These are phyloP conservation scores for Byasa hedistus DNA, from an alignment of 2,888 invertebrate species.

Conservation along the genomic window DNA sequence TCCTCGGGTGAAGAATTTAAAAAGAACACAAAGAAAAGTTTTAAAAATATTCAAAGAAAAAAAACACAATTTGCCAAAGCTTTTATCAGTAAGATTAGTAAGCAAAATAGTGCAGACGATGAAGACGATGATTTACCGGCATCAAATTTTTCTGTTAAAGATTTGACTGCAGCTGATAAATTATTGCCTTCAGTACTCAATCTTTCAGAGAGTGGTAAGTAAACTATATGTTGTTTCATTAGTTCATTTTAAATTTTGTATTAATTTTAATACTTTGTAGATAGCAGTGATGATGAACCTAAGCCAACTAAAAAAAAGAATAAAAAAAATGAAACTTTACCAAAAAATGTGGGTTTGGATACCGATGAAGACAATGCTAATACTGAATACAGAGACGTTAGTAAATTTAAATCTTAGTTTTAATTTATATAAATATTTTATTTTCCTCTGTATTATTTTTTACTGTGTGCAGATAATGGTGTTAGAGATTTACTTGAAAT, in stretches of 20 bases:
- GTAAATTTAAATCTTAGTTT: slow-evolving; percentile 33
- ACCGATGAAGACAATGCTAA: slow-evolving; percentile 51
- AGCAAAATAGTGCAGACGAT: slow-evolving; percentile 44
- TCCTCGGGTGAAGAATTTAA: slow-evolving; percentile 61
- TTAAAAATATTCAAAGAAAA: slow-evolving; percentile 31
- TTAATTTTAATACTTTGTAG: slow-evolving; percentile 42
- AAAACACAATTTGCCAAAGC: slow-evolving; percentile 53
- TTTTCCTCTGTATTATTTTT: too few relatives aligned
- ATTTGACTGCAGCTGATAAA: slow-evolving; percentile 71
- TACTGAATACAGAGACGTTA: slow-evolving; percentile 65
- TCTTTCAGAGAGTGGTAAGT: slow-evolving; percentile 75
- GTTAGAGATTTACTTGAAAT: too few relatives aligned
- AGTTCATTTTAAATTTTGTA: background rate
- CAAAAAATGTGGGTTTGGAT: slow-evolving; percentile 34
- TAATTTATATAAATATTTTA: too few relatives aligned
- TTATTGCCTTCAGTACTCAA: slow-evolving; percentile 67
- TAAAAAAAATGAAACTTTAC: slow-evolving; percentile 30
- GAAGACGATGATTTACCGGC: slow-evolving; percentile 41
- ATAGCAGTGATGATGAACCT: slow-evolving; percentile 72
- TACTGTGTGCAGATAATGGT: too few relatives aligned
- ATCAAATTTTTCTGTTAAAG: slow-evolving; percentile 58
- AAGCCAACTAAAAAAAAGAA: slow-evolving; percentile 35
- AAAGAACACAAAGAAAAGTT: slow-evolving; percentile 32
- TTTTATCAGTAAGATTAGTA: slow-evolving; percentile 54
- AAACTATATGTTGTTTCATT: background rate